Percentiles rank a stretch among this genome's conserved stretches.
Conservation (phyloP, 2,888 invertebrate species). For the Conops quadrifasciatus region DNA sequence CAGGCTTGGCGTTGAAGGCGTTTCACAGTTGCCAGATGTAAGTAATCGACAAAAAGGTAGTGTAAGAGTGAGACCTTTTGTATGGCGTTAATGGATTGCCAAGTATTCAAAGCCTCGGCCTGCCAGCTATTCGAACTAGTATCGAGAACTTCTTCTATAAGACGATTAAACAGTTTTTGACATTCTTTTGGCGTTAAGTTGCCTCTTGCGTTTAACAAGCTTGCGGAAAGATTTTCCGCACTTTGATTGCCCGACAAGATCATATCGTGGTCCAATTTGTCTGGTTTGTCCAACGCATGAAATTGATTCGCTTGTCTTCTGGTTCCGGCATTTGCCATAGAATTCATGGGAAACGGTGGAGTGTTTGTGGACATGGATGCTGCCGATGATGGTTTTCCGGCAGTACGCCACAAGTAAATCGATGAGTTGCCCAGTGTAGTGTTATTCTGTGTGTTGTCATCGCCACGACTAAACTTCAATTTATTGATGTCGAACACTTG, state of each 20-base stretch:
- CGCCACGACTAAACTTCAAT: constrained; percentile 53
- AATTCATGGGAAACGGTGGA: background rate
- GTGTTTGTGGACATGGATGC: background rate
- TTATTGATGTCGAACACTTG: constrained; percentile 56
- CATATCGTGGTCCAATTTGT: constrained; percentile 36
- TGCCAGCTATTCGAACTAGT: constrained; percentile 49
- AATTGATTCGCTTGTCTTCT: constrained; percentile 39
- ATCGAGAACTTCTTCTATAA: constrained; percentile 53
- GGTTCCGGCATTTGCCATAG: background rate
- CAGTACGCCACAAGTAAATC: constrained; percentile 52
- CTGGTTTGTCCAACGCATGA: constrained; percentile 41
- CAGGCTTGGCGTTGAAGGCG: constrained; percentile 52
- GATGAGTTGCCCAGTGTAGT: constrained; percentile 53
- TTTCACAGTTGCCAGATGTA: constrained; percentile 50
- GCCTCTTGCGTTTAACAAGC: background rate
- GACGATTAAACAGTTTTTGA: constrained; percentile 50
- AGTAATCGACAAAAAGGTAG: constrained; percentile 54
- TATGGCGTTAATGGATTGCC: constrained; percentile 47
- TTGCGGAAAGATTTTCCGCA: background rate
- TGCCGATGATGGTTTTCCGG: constrained; percentile 45
- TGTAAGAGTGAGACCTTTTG: constrained; percentile 52
- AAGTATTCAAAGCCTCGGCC: constrained; percentile 47
- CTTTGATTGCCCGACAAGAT: constrained; percentile 26
- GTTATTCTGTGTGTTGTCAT: constrained; percentile 47
- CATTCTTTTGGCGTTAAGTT: constrained; percentile 47